Evolutionary conservation across 1,140 invertebrate genomes (phyloP).

Genomic region (Cyrtorhinus lividipennis): DNA sequence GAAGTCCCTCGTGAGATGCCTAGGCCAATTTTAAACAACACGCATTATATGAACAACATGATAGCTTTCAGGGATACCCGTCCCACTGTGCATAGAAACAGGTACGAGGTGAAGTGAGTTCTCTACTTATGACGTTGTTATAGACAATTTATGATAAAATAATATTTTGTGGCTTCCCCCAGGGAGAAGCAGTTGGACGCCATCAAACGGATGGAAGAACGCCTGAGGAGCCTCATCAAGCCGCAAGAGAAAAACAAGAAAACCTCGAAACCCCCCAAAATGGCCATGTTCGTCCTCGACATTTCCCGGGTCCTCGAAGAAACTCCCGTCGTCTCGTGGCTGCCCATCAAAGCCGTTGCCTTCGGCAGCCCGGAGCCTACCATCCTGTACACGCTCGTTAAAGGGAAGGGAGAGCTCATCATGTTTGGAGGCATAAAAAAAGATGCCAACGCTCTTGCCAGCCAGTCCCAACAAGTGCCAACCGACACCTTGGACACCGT

Average conservation of each 20-base stretch:
- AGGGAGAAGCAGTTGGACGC: conserved; percentile 44
- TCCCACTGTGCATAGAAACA: neutral
- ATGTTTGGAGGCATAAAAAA: conserved; percentile 88
- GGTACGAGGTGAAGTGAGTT: conserved; percentile 3
- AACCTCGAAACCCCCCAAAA: conserved; percentile 19
- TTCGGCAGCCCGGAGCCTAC: conserved; percentile 67
- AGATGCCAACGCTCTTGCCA: conserved; percentile 40
- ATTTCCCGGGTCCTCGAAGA: conserved; percentile 52
- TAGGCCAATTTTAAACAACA: neutral
- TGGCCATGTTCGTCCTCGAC: conserved; percentile 76
- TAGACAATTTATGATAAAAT: too few species aligned
- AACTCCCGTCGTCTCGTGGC: conserved; percentile 52
- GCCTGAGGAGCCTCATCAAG: conserved; percentile 29
- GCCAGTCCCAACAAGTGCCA: conserved; percentile 29
- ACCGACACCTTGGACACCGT: conserved; percentile 32
- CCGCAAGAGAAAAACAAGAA: conserved; percentile 1
- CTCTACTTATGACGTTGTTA: too few species aligned
- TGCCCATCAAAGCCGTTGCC: conserved; percentile 47
- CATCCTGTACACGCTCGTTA: conserved; percentile 75
- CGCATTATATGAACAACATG: conserved; percentile 26
- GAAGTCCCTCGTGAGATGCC: neutral
- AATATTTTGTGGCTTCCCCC: too few species aligned
- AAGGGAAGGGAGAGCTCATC: conserved; percentile 79
- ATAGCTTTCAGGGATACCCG: conserved; percentile 39
- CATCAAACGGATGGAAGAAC: conserved; percentile 42